phyloP scores from a whole-genome alignment of 2,113 vertebrate species.

The Garra rufa region DNA sequence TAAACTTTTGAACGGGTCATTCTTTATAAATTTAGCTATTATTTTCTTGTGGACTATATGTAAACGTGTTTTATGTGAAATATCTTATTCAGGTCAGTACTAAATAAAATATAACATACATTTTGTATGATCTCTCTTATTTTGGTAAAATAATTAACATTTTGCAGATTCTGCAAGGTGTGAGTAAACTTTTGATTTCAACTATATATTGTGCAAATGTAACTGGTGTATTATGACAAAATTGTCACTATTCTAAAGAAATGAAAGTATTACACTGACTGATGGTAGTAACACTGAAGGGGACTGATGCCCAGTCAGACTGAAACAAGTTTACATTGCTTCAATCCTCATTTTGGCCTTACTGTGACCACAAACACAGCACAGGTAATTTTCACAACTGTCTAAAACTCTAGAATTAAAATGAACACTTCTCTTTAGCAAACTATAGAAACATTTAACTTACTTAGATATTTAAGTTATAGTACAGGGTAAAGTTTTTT shows the following conservation, averaged over 20 bases:
- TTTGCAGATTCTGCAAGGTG: too few relatives aligned
- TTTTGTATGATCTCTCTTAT: too few relatives aligned
- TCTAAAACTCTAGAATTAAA: neutral
- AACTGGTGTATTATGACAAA: neutral
- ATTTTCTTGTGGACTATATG: too few relatives aligned
- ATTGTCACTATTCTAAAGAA: neutral
- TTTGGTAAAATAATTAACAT: too few relatives aligned
- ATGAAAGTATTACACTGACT: neutral
- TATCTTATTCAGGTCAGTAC: too few relatives aligned
- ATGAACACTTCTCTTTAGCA: neutral
- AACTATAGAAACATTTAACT: neutral
- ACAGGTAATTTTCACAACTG: neutral
- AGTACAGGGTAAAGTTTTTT: neutral
- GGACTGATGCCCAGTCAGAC: neutral
- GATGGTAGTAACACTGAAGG: neutral
- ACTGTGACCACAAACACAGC: neutral
- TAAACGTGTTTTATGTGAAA: too few relatives aligned
- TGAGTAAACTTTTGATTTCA: too few relatives aligned
- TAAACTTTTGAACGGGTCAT: too few relatives aligned
- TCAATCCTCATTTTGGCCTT: constrained; percentile 26
- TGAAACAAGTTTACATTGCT: neutral
- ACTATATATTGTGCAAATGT: neutral
- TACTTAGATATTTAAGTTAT: neutral
- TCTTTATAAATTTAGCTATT: too few relatives aligned
- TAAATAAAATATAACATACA: too few relatives aligned